Evolutionary conservation across 1,140 invertebrate genomes (phyloP).

Genomic region (Mactra quadrangularis): DNA sequence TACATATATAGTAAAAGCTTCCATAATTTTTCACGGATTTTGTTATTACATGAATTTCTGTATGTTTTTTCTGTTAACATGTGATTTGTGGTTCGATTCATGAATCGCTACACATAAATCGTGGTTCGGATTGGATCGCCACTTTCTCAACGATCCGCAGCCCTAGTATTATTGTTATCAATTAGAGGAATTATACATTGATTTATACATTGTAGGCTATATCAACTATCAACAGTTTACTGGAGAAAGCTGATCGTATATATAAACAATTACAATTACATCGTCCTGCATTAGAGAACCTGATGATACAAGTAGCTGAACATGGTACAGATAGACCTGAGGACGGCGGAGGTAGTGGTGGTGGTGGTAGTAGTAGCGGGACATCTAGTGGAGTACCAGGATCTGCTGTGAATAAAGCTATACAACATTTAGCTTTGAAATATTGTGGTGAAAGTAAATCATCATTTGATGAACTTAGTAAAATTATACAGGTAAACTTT

Average conservation of each 20-base stretch:
- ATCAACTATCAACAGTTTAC: constrained; percentile 92
- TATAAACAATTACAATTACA: constrained; percentile 93
- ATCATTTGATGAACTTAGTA: constrained; percentile 97
- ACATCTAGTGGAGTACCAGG: constrained; percentile 64
- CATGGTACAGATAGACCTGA: constrained; percentile 76
- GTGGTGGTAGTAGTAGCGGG: constrained; percentile 23
- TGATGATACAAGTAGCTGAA: constrained; percentile 86
- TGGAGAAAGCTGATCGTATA: constrained; percentile 97
- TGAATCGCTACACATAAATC: too few relatives aligned
- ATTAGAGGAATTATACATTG: too few relatives aligned
- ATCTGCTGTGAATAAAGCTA: constrained; percentile 85
- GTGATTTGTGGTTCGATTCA: too few relatives aligned
- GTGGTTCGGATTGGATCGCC: too few relatives aligned
- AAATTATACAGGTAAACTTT: constrained; percentile 90
- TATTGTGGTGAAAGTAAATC: constrained; percentile 97
- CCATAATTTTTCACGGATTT: too few relatives aligned
- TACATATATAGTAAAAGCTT: too few relatives aligned
- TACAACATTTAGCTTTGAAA: constrained; percentile 91
- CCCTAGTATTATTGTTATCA: too few relatives aligned
- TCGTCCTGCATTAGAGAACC: constrained; percentile 94
- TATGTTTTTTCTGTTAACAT: too few relatives aligned
- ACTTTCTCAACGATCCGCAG: too few relatives aligned
- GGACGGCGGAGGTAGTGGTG: constrained; percentile 37
- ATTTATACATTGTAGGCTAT: constrained; percentile 86
- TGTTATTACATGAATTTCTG: too few relatives aligned